Conservation (phyloP, 1,140 invertebrate genomes). For the Parapsyche elsis region DNA sequence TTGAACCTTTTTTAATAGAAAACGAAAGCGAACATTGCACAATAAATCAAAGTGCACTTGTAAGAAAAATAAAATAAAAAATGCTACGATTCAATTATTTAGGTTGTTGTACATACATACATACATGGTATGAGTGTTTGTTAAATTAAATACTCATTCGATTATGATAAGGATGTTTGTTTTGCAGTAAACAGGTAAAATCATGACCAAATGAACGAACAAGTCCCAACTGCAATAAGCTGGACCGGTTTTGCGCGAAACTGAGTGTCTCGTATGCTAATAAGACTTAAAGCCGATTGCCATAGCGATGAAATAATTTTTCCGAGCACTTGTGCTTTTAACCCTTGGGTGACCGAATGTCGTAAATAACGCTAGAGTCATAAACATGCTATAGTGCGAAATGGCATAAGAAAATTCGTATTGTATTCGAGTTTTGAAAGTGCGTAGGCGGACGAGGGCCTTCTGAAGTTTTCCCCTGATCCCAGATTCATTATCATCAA, state of each 20-base stretch:
- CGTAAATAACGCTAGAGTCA: not conserved
- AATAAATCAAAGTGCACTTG: constrained; percentile 7
- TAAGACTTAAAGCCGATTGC: constrained; percentile 21
- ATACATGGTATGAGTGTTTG: too few relatives aligned
- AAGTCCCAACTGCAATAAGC: not conserved
- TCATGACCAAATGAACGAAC: not conserved
- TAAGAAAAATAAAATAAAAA: not conserved
- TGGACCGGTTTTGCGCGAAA: not conserved
- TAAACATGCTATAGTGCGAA: too few relatives aligned
- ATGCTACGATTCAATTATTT: too few relatives aligned
- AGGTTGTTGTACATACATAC: too few relatives aligned
- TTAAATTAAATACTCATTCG: too few relatives aligned
- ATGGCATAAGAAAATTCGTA: too few relatives aligned
- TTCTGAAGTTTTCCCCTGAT: too few relatives aligned
- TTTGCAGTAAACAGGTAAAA: too few relatives aligned
- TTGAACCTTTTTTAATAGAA: constrained; percentile 8
- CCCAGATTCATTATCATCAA: too few relatives aligned
- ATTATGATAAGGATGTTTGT: too few relatives aligned
- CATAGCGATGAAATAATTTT: constrained; percentile 13
- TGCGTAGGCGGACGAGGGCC: too few relatives aligned
- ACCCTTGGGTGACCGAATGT: constrained; percentile 4
- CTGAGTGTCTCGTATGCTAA: constrained; percentile 17
- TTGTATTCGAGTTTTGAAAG: too few relatives aligned
- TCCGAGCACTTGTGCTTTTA: not conserved
- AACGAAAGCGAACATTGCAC: not conserved